Conservation (phyloP, 2,113 vertebrate species). For the Phainopepla nitens region DNA sequence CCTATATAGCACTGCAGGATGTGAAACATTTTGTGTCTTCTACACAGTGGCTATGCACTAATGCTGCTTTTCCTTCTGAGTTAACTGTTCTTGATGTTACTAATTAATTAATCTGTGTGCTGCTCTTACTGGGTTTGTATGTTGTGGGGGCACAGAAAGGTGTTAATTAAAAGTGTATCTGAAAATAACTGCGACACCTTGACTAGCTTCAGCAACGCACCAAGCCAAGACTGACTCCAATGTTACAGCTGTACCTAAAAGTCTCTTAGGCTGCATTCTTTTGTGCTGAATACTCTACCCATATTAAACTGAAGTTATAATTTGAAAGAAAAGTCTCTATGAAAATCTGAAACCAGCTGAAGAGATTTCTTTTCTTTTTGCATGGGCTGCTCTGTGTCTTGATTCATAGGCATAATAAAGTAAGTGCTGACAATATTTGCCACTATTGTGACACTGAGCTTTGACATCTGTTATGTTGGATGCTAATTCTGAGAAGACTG, state of each 20-base stretch:
- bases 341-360: background rate
- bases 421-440: background rate
- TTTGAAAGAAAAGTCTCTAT: background rate
- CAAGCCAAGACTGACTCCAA: background rate
- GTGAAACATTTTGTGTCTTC: background rate
- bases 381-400: background rate
- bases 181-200: background rate
- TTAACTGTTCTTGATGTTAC: background rate
- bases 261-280: background rate
- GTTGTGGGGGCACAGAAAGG: background rate
- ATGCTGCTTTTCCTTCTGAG: background rate
- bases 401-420: background rate
- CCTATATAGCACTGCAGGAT: background rate
- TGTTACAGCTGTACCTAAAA: background rate
- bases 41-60: background rate
- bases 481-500: background rate
- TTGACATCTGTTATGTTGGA: background rate
- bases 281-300: background rate
- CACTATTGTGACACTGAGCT: background rate
- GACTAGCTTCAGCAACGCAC: background rate
- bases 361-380: background rate
- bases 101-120: background rate
- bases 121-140: background rate
- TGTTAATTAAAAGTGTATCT: background rate
- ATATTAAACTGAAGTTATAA: background rate